phyloP scores from a whole-genome alignment of 2,888 invertebrate species.

The Psylliodes chrysocephalus region DNA sequence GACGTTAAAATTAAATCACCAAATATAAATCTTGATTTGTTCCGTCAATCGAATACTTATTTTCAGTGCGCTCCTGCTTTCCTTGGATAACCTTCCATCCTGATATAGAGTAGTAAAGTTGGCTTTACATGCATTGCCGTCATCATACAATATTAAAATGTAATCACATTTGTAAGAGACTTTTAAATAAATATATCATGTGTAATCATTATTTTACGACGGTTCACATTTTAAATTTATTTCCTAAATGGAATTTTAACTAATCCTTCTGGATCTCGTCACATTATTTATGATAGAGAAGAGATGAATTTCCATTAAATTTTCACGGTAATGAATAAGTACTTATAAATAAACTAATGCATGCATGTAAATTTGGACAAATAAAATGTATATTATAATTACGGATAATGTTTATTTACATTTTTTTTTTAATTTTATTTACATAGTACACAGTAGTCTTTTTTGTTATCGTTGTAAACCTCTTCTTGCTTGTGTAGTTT shows the following conservation, averaged over 20 bases:
- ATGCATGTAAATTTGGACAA: too few relatives aligned
- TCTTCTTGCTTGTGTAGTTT: too few relatives aligned
- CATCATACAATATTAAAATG: slow-evolving; percentile 61
- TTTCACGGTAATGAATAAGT: slow-evolving; percentile 1
- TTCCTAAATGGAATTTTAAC: slow-evolving; percentile 53
- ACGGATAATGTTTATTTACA: too few relatives aligned
- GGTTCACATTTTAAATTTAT: slow-evolving; percentile 32
- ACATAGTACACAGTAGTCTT: too few relatives aligned
- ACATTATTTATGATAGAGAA: slow-evolving; percentile 28
- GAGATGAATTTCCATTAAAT: slow-evolving; percentile 12
- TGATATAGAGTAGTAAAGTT: slow-evolving; percentile 54
- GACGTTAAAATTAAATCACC: too few relatives aligned
- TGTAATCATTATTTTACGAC: slow-evolving; percentile 44
- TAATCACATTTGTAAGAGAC: slow-evolving; percentile 62
- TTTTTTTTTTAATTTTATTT: too few relatives aligned
- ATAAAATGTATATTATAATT: too few relatives aligned
- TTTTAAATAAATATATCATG: slow-evolving; percentile 53
- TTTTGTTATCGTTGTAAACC: too few relatives aligned
- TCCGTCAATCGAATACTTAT: too few relatives aligned
- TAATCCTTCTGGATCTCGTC: slow-evolving; percentile 38
- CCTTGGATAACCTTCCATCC: slow-evolving; percentile 43
- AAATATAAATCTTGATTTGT: too few relatives aligned
- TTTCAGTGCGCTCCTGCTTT: slow-evolving; percentile 18
- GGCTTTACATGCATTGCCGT: slow-evolving; percentile 55
- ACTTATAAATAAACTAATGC: slow-evolving; percentile 13